These are phyloP conservation scores for Mechanitis messenoides DNA, from an alignment of 2,888 invertebrate genomes.

Conservation along the genomic window DNA sequence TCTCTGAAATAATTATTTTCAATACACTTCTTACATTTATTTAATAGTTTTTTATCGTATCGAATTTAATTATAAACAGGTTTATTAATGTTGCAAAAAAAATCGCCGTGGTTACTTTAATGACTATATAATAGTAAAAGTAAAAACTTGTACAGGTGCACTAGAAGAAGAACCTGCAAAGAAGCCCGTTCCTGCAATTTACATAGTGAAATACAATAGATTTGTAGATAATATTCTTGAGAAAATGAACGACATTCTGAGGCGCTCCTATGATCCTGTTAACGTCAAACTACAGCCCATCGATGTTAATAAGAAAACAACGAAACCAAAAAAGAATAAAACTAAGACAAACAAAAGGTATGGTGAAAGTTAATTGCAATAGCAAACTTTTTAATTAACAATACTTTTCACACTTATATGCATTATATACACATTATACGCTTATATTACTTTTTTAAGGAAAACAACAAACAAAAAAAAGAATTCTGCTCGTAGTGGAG, in stretches of 20 bases:
- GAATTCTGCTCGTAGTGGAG: constrained; percentile 53
- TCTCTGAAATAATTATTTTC: too few relatives aligned
- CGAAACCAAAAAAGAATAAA: constrained; percentile 69
- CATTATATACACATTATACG: too few relatives aligned
- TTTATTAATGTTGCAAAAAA: too few relatives aligned
- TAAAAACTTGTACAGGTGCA: constrained; percentile 55
- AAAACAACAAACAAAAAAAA: constrained; percentile 62
- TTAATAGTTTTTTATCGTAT: too few relatives aligned
- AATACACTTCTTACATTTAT: too few relatives aligned
- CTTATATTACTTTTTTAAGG: constrained; percentile 38
- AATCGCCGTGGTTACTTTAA: too few relatives aligned
- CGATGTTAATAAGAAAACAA: constrained; percentile 71
- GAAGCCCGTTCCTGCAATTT: constrained; percentile 79
- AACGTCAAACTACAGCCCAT: constrained; percentile 82
- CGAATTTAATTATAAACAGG: too few relatives aligned
- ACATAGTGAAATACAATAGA: constrained; percentile 88
- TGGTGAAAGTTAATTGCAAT: constrained; percentile 17
- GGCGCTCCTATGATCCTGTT: constrained; percentile 89
- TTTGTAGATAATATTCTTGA: constrained; percentile 89
- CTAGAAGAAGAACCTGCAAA: constrained; percentile 58
- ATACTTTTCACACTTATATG: too few relatives aligned
- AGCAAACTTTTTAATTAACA: neutral
- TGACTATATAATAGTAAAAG: too few relatives aligned
- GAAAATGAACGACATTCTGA: constrained; percentile 87
- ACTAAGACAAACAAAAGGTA: constrained; percentile 61